A percentile compares a stretch with the other conserved stretches of the same genome.
phyloP scores from a whole-genome alignment of 30 jellyfish, hydroid and myxozoan species.

The Morbakka virulenta region DNA sequence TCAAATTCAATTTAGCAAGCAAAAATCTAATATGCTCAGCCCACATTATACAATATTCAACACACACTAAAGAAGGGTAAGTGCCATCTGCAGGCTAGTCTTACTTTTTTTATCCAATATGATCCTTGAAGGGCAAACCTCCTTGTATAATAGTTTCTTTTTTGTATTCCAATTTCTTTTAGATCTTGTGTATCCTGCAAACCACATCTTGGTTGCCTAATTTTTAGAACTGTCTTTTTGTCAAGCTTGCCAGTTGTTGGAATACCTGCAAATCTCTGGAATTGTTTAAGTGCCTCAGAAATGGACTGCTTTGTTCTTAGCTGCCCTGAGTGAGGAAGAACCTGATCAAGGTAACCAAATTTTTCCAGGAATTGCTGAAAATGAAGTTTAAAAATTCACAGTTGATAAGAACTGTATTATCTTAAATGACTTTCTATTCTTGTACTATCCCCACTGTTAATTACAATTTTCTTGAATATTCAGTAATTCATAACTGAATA shows the following conservation, averaged over 20 bases:
- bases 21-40: too few relatives aligned
- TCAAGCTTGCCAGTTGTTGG: constrained; percentile 60
- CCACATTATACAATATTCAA: too few relatives aligned
- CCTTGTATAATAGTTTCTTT: constrained; percentile 4
- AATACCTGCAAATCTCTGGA: constrained; percentile 70
- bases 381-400: too few relatives aligned
- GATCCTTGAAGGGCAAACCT: constrained; percentile 83
- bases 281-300: constrained; percentile 27
- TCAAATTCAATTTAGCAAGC: too few relatives aligned
- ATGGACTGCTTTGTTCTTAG: constrained; percentile 41
- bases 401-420: too few relatives aligned
- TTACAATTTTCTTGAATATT: too few relatives aligned
- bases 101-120: constrained; percentile 74
- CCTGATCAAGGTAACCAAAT: constrained; percentile 59
- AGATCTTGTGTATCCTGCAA: constrained; percentile 47
- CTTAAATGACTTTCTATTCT: too few relatives aligned
- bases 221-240: constrained; percentile 31
- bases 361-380: constrained; percentile 26
- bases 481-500: too few relatives aligned
- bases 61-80: too few relatives aligned
- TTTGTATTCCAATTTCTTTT: constrained; percentile 4
- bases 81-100: too few relatives aligned
- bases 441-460: too few relatives aligned
- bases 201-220: constrained; percentile 82
- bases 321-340: constrained; percentile 41